These are phyloP conservation scores for Zygaena filipendulae DNA, from an alignment of 2,888 invertebrate species.

Conservation along the genomic window DNA sequence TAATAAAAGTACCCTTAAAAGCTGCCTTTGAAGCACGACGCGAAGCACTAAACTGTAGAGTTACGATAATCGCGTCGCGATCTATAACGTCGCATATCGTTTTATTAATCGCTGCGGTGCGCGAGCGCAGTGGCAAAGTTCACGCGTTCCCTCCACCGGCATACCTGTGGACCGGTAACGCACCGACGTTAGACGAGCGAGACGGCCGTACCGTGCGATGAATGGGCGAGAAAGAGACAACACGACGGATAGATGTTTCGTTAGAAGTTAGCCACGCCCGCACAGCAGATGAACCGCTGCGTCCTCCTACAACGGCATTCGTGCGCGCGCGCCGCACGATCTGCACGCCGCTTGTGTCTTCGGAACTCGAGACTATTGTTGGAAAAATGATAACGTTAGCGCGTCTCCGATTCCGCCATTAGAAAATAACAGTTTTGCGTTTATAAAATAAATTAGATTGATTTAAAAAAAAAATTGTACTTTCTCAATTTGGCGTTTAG, in stretches of 20 bases:
- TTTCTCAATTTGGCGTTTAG: conserved; percentile 7
- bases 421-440: conserved; percentile 32
- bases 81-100: conserved; percentile 55
- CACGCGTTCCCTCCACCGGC: conserved; percentile 53
- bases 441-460: conserved; percentile 17
- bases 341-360: conserved; percentile 37
- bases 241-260: conserved; percentile 51
- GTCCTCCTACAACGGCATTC: conserved; percentile 60
- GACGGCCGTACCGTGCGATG: conserved; percentile 17
- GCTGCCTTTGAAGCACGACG: neutral
- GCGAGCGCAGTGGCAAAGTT: conserved; percentile 57
- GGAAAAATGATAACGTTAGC: conserved; percentile 41
- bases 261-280: conserved; percentile 60
- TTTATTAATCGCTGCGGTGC: conserved; percentile 45
- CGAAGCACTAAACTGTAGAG: conserved; percentile 29
- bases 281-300: conserved; percentile 39
- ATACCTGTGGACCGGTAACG: conserved; percentile 37
- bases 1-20: too few species aligned
- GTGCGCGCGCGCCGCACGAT: conserved; percentile 59
- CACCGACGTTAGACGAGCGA: conserved; percentile 45
- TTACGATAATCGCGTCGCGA: conserved; percentile 45
- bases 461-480: neutral
- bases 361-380: conserved; percentile 23
- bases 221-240: conserved; percentile 29
- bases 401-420: conserved; percentile 28